Base-by-base conservation (phyloP, 37 sponge, comb jelly and placozoan species). In the Haliclona indistincta region DNA sequence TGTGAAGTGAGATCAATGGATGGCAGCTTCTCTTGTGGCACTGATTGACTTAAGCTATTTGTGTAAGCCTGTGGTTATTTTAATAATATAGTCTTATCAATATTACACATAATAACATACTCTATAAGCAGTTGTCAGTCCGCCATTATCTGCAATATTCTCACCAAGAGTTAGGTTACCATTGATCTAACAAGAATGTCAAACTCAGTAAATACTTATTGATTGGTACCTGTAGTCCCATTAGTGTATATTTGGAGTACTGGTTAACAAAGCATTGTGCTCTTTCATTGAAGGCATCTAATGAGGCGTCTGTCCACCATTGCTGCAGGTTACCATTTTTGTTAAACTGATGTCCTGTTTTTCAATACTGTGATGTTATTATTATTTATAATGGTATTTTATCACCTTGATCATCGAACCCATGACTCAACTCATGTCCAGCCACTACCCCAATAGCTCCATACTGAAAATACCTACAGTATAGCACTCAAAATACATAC, bases 351-450 rank as follows among this genome's bases (percentile, higher is more conserved):
- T 86, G 94, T 32, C 93, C 93, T 93, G 70, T 19, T 2, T 19
- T 1, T 30, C 1, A 3, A 61, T 5, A 2, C 33, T 36, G 15
- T 23, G 3, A 77, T n/a, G 32, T 5, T 3, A 8, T 66, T n/a
- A 69, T 17, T 30, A 2, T 19, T 54, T 1, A 72, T 3, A n/a
- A n/a, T n/a, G n/a, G n/a, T n/a, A 43, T n/a, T 13, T 33, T 11
- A 5, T 20, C 51, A 83, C 93, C 93, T 37, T 78, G 42, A 69
- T 92, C 70, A 73, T 92, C 93, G 62, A 92, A 92, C 39, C 93
- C 93, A 74, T 87, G 93, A 36, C 88, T 92, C 15, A 92, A 81
- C 43, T 92, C 93, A 56, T 92, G 93, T 4, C 93, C 93, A 42
- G 83, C 71, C 25, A 92, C 84, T 17, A 77, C 73, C 0, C 93